phyloP scores from a whole-genome alignment of 2,113 vertebrate genomes.

The Coregonus clupeaformis region DNA sequence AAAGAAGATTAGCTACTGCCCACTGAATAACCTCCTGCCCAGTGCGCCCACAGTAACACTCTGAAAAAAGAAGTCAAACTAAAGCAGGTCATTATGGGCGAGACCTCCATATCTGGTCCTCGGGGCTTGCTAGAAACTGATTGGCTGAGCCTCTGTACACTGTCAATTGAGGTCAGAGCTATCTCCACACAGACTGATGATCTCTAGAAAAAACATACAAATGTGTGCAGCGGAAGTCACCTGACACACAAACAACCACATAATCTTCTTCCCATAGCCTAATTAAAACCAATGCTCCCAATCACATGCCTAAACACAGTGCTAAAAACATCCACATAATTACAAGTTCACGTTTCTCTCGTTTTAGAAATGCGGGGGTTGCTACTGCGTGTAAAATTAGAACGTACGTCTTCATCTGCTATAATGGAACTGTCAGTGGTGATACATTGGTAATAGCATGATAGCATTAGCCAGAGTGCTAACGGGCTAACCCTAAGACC shows the following conservation, averaged over 20 bases:
- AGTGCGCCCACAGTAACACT: not conserved
- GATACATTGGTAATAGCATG: not conserved
- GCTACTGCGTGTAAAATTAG: constrained; percentile 17
- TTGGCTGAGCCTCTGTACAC: not conserved
- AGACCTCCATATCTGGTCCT: not conserved
- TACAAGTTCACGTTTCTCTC: no score
- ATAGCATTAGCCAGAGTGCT: not conserved
- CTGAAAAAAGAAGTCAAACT: not conserved
- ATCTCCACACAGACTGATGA: no score
- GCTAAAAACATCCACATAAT: no score
- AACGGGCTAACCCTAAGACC: not conserved
- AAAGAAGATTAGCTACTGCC: no score
- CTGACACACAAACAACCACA: no score
- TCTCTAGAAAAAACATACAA: no score
- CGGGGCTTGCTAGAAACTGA: not conserved
- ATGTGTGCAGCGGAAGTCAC: no score
- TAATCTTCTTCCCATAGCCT: no score
- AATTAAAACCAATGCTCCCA: no score
- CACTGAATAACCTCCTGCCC: no score
- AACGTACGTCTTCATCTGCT: not conserved
- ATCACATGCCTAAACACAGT: no score
- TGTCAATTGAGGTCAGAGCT: not conserved
- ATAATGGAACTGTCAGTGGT: not conserved
- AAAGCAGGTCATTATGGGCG: not conserved
- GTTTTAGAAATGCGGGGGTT: not conserved